Percentiles rank a stretch among this genome's conserved stretches.
These are phyloP conservation scores for Drosophila robusta DNA, from an alignment of 2,888 invertebrate genomes.

Conservation along the genomic window DNA sequence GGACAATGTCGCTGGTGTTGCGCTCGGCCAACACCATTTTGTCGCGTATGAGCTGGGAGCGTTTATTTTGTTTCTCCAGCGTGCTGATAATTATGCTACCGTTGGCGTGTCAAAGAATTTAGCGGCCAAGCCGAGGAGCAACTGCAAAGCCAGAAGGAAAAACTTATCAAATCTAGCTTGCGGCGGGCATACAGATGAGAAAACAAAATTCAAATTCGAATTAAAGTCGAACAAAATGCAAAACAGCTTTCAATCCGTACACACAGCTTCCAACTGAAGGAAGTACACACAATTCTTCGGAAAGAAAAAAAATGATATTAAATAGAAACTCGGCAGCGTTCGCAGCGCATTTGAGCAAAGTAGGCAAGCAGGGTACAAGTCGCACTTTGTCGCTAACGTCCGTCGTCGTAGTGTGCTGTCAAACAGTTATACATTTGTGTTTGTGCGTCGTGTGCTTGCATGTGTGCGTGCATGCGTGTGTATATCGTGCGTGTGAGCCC, in stretches of 20 bases:
- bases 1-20: conserved; percentile 90
- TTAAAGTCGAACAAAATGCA: not conserved
- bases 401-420: conserved; percentile 66
- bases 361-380: conserved; percentile 51
- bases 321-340: conserved; percentile 66
- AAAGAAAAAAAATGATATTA: conserved; percentile 41
- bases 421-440: conserved; percentile 47
- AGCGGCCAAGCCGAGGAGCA: conserved; percentile 22
- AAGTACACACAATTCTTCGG: conserved; percentile 24
- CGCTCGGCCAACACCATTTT: conserved; percentile 96
- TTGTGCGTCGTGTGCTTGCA: conserved; percentile 11
- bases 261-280: not conserved
- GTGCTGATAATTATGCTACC: conserved; percentile 49
- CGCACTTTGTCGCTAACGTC: conserved; percentile 62
- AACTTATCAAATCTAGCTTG: not conserved
- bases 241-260: not conserved
- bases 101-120: conserved; percentile 29
- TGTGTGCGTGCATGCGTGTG: conserved; percentile 17
- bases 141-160: conserved; percentile 19
- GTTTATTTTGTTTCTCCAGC: conserved; percentile 82
- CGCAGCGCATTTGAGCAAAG: conserved; percentile 50
- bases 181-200: too few species aligned
- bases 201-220: not conserved
- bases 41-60: conserved; percentile 82
- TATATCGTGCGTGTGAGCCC: conserved; percentile 22